Evolutionary conservation across 2,797 vertebrate species (phyloP).

Genomic region (Galago senegalensis): DNA sequence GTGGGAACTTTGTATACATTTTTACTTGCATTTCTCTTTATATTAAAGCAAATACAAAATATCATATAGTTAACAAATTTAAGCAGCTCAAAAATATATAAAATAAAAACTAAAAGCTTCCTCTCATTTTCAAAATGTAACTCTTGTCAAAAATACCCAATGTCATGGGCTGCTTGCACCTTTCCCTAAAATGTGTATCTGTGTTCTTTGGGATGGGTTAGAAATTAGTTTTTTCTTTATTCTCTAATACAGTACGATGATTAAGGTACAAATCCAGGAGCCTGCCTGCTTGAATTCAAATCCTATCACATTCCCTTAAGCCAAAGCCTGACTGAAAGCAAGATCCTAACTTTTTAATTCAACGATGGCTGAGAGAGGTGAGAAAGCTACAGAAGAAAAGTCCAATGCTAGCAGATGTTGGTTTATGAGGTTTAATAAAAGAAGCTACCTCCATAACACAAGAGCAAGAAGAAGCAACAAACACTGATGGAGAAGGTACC

Average conservation of each 20-base stretch:
- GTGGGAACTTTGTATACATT: background rate
- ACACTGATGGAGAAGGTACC: background rate
- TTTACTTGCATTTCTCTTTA: background rate
- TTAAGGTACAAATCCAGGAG: background rate
- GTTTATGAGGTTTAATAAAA: background rate
- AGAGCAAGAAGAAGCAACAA: background rate
- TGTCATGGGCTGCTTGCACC: background rate
- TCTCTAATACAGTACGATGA: background rate
- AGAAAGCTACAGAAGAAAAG: background rate
- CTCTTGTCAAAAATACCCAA: background rate
- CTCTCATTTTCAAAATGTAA: background rate
- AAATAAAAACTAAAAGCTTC: background rate
- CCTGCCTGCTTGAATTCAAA: background rate
- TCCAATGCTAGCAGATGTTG: background rate
- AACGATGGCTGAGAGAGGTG: background rate
- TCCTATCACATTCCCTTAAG: background rate
- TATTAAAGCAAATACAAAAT: conserved; percentile 15
- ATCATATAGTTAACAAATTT: background rate
- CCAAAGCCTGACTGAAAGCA: background rate
- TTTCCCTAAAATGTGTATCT: background rate
- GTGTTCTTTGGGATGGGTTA: background rate
- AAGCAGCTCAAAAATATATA: background rate
- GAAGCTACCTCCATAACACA: background rate
- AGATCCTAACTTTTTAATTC: background rate
- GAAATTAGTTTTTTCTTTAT: background rate